A percentile compares a stretch with the other conserved stretches of the same genome.
Conservation (phyloP, 2,888 invertebrate species). For the Thereva nobilitata region DNA sequence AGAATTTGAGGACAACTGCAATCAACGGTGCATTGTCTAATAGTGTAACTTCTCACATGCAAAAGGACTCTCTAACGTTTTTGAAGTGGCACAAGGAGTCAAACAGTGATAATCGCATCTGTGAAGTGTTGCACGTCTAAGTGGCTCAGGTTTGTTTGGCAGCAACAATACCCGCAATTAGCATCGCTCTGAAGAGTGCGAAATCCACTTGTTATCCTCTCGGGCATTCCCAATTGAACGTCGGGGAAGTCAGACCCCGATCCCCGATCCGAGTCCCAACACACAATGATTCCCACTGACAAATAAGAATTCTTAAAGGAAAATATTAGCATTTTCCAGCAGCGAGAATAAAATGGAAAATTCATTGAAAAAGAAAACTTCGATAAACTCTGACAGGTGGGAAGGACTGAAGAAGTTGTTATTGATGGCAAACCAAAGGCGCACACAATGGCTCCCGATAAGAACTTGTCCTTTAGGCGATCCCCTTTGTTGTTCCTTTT, state of each 20-base stretch:
- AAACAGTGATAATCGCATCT: too few species aligned
- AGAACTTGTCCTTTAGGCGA: conserved; percentile 39
- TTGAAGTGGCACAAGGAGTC: too few species aligned
- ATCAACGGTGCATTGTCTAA: too few species aligned
- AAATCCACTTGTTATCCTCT: background rate
- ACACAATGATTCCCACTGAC: background rate
- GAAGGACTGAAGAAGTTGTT: conserved; percentile 35
- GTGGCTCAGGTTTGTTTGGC: too few species aligned
- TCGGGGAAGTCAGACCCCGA: background rate
- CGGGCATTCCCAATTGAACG: background rate
- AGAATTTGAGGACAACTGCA: too few species aligned
- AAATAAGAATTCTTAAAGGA: background rate
- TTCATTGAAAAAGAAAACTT: conserved; percentile 37
- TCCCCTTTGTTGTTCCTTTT: conserved; percentile 37
- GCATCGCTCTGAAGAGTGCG: too few species aligned
- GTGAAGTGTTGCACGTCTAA: too few species aligned
- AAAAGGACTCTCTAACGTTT: too few species aligned
- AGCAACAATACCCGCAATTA: conserved; percentile 17
- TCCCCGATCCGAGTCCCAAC: background rate
- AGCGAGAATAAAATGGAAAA: conserved; percentile 25
- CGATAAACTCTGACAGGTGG: conserved; percentile 39
- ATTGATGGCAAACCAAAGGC: conserved; percentile 36
- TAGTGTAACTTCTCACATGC: too few species aligned
- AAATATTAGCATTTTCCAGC: conserved; percentile 26
- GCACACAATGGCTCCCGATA: conserved; percentile 38